Evolutionary conservation across 1,140 invertebrate genomes (phyloP).

Genomic region (Drosophila hydei): DNA sequence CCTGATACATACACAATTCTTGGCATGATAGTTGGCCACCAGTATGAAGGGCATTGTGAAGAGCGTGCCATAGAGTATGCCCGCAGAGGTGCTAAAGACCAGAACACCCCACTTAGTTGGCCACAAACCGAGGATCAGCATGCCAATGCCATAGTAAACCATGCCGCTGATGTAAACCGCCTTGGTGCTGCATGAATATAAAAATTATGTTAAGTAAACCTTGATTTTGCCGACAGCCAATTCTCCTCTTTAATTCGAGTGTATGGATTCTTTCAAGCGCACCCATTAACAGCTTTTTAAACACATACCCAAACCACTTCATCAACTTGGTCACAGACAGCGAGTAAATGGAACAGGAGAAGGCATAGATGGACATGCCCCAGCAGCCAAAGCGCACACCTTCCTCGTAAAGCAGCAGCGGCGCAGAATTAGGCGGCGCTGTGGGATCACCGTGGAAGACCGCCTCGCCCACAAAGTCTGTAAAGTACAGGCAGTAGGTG

Average conservation of each 20-base stretch:
- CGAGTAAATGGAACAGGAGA: constrained; percentile 93
- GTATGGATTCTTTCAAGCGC: no score
- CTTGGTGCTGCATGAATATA: constrained; percentile 86
- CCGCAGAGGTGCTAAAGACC: constrained; percentile 89
- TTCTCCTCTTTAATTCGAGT: no score
- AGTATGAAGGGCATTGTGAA: constrained; percentile 95
- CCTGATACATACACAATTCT: constrained; percentile 86
- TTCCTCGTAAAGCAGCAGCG: constrained; percentile 86
- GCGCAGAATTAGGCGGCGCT: constrained; percentile 54
- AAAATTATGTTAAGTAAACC: background rate
- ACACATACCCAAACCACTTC: constrained; percentile 85
- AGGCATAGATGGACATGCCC: constrained; percentile 93
- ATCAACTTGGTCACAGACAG: constrained; percentile 91
- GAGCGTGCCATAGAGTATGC: constrained; percentile 93
- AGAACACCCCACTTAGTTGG: constrained; percentile 88
- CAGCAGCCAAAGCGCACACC: constrained; percentile 93
- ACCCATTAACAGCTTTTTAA: no score
- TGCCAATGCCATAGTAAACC: constrained; percentile 90
- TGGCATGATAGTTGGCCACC: constrained; percentile 92
- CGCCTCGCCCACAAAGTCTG: constrained; percentile 93
- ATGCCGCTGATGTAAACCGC: constrained; percentile 90
- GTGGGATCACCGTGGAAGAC: constrained; percentile 91
- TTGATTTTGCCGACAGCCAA: no score
- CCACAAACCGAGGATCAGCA: constrained; percentile 89
- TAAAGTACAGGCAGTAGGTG: constrained; percentile 94